A percentile compares a stretch with the other conserved stretches of the same genome.
Conservation (phyloP, 2,797 vertebrate genomes). For the Monodelphis domestica region DNA sequence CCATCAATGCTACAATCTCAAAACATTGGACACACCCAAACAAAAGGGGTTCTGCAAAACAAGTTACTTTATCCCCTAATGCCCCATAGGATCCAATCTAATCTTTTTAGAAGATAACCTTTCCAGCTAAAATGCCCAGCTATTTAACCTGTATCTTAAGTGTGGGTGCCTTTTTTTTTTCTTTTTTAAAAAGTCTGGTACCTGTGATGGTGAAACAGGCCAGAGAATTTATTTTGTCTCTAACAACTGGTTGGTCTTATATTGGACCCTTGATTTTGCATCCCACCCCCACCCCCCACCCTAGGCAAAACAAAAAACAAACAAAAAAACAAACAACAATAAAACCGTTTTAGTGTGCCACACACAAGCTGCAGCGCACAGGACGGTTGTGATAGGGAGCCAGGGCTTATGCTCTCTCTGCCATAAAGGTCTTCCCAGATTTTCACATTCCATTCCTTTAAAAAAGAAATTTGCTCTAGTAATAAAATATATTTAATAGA, state of each 20-base stretch:
- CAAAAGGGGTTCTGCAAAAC: constrained; percentile 62
- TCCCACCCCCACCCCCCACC: neutral
- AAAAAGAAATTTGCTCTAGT: constrained; percentile 81
- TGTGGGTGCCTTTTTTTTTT: constrained; percentile 76
- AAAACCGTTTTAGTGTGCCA: constrained; percentile 62
- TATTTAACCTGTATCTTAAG: constrained; percentile 53
- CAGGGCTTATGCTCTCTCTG: constrained; percentile 79
- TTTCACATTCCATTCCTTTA: constrained; percentile 80
- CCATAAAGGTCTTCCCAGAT: constrained; percentile 76
- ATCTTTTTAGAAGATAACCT: constrained; percentile 65
- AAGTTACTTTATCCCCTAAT: constrained; percentile 69
- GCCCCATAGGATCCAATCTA: constrained; percentile 59
- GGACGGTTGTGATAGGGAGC: constrained; percentile 73
- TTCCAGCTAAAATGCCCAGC: constrained; percentile 64
- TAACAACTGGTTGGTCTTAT: constrained; percentile 65
- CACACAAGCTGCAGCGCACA: constrained; percentile 79
- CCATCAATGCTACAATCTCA: constrained; percentile 67
- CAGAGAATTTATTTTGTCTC: constrained; percentile 70
- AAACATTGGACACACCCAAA: constrained; percentile 68
- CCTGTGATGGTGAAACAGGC: constrained; percentile 51
- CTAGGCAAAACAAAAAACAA: neutral
- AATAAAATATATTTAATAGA: constrained; percentile 88
- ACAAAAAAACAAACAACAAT: constrained; percentile 10
- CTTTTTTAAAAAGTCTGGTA: neutral
- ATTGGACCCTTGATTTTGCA: constrained; percentile 77